Conservation (phyloP, 2,797 vertebrate genomes). For the Petrocephalus schoutedeni region DNA sequence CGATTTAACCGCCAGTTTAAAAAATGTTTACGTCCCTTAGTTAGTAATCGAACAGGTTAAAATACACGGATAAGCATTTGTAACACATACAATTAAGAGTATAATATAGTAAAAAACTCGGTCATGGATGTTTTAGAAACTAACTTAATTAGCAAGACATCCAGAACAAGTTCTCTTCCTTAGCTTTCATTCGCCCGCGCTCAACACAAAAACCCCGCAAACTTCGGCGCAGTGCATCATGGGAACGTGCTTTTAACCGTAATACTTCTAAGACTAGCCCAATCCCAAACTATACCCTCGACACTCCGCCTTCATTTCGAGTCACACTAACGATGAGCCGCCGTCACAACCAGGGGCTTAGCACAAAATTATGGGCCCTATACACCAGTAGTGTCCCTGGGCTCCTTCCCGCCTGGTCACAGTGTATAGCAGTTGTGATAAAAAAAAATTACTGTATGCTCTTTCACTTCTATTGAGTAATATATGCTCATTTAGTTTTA, state of each 20-base stretch:
- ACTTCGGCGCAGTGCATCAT: slow-evolving; percentile 8
- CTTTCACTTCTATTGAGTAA: no score
- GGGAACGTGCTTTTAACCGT: slow-evolving; percentile 13
- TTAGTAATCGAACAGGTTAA: background rate
- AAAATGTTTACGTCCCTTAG: background rate
- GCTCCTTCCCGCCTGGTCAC: no score
- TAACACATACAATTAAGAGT: background rate
- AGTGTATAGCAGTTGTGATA: no score
- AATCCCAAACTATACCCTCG: no score
- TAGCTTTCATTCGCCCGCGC: background rate
- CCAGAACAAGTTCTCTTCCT: background rate
- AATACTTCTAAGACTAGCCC: slow-evolving; percentile 19
- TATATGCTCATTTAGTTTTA: no score
- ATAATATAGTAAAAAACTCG: background rate
- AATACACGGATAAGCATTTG: background rate
- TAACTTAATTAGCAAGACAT: background rate
- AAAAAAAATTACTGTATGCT: no score
- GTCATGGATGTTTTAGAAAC: background rate
- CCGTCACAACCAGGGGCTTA: no score
- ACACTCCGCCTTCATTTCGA: no score
- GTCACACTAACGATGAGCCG: no score
- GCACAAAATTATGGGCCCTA: no score
- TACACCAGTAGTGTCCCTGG: no score
- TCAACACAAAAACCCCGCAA: background rate
- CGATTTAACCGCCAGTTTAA: slow-evolving; percentile 7